Base-by-base conservation (phyloP, 2,888 invertebrate species). In the Diadromus collaris region DNA sequence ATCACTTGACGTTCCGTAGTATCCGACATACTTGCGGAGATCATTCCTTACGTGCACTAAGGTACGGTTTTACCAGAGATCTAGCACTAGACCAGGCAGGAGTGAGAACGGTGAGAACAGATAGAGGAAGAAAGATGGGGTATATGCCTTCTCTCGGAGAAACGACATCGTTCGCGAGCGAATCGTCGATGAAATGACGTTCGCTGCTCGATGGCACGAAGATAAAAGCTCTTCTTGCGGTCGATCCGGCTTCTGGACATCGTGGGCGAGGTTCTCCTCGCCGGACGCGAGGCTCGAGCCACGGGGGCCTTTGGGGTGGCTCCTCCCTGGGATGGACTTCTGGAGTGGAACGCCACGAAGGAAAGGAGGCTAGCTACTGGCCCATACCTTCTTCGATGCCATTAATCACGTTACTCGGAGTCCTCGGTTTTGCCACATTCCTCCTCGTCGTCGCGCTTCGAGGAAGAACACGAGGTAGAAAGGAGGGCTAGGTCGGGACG, bases 321-420 rank as follows among this genome's bases (percentile, higher is more conserved):
- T n/a, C n/a, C n/a, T n/a, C n/a, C n/a, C 34, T 34, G 73, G 61
- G 71, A 72, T 67, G 48, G 46, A 44, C 44, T 71, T 60, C 65
- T 29, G 60, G 70, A 27, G 64, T 46, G 56, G 56, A 67, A 79
- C 65, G 41, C 44, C 51, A 67, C 27, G 60, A 67, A 68, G 67
- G 71, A 70, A 58, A 65, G 38, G 56, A 29, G 46, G 58, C 21
- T 72, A 27, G 51, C 34, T 65, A 9, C 13, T 54, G 82, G 81
- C 58, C 29, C 68, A 65, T 65, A 67, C 44, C 46, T 65, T 69
- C 51, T 84, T 85, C 85, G 85, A 82, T 81, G 81, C 85, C 86
- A 87, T 88, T 88, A 88, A 88, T 88, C 88, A 87, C 86, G 86
- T 88, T 88, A 88, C 85, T 84, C 81, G 80, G 80, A 74, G 75